These are phyloP conservation scores for Globodera ellingtonae DNA, from an alignment of 1,140 invertebrate genomes.

Conservation along the genomic window DNA sequence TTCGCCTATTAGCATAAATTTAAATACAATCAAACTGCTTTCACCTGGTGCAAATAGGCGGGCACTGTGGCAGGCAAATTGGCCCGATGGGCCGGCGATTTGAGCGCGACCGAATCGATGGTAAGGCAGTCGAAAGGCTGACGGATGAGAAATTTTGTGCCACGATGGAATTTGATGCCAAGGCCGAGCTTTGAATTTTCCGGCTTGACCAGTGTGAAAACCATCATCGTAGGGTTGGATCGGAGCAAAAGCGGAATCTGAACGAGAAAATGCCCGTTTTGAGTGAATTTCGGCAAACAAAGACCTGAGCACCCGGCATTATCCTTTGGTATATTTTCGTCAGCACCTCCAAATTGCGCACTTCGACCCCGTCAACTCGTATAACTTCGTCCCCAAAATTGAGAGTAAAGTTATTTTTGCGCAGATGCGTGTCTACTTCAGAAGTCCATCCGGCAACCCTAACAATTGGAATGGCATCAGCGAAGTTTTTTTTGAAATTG, in stretches of 20 bases:
- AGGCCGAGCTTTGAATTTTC: slow-evolving; percentile 17
- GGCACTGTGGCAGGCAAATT: slow-evolving; percentile 23
- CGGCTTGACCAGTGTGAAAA: slow-evolving; percentile 36
- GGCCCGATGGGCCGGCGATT: background rate
- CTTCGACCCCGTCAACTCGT: slow-evolving; percentile 18
- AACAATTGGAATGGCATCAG: background rate
- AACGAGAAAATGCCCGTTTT: slow-evolving; percentile 1
- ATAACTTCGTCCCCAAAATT: slow-evolving; percentile 45
- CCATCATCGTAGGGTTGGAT: slow-evolving; percentile 25
- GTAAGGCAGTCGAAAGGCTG: slow-evolving; percentile 18
- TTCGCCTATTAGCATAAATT: background rate
- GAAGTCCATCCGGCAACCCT: slow-evolving; percentile 42
- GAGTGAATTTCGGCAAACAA: slow-evolving; percentile 1
- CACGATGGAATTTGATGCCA: slow-evolving; percentile 38
- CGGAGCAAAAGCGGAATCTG: slow-evolving; percentile 34
- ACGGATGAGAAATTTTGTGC: slow-evolving; percentile 22
- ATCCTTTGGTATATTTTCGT: slow-evolving; percentile 31
- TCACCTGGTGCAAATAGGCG: slow-evolving; percentile 1
- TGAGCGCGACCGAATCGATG: slow-evolving; percentile 2
- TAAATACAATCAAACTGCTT: background rate
- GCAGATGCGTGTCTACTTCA: slow-evolving; percentile 20
- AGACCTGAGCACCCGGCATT: slow-evolving; percentile 32
- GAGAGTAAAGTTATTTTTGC: slow-evolving; percentile 24
- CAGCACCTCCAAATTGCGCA: slow-evolving; percentile 26
- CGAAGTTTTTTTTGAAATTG: too few species aligned